These are phyloP conservation scores for Machimus atricapillus DNA, from an alignment of 2,888 invertebrate genomes.

Conservation along the genomic window DNA sequence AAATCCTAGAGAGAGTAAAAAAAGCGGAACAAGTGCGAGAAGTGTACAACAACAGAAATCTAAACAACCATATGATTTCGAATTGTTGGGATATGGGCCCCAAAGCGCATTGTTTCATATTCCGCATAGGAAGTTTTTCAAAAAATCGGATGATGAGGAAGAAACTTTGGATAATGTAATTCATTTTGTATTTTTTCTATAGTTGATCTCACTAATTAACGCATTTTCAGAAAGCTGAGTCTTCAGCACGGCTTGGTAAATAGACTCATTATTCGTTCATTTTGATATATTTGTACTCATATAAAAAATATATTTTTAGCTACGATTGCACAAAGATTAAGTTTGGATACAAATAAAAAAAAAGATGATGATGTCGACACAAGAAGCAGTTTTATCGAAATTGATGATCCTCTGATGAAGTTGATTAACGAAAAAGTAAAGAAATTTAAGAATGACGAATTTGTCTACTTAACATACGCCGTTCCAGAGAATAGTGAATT, in stretches of 20 bases:
- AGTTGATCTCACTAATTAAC: neutral
- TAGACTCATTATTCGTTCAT: neutral
- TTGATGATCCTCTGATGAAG: neutral
- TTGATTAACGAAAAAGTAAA: slow-evolving; percentile 61
- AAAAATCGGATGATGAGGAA: slow-evolving; percentile 65
- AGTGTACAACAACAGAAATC: neutral
- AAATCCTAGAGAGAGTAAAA: neutral
- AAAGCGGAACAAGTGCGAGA: neutral
- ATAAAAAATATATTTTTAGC: neutral
- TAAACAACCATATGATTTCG: neutral
- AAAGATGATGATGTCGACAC: neutral
- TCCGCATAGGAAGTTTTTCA: slow-evolving; percentile 69
- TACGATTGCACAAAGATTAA: neutral
- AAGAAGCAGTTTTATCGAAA: neutral
- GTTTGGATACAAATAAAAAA: neutral
- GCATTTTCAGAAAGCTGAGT: neutral
- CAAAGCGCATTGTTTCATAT: slow-evolving; percentile 64
- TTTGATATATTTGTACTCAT: neutral
- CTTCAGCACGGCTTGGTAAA: neutral
- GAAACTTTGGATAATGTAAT: neutral
- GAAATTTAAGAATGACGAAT: slow-evolving; percentile 67
- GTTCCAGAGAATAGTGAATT: slow-evolving; percentile 75
- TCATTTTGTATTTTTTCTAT: neutral
- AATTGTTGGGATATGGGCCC: neutral
- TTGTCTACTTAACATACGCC: slow-evolving; percentile 79